A percentile compares a stretch with the other conserved stretches of the same genome.
Conservation (phyloP, 2,113 vertebrate genomes). For the Oceanodroma tethys region DNA sequence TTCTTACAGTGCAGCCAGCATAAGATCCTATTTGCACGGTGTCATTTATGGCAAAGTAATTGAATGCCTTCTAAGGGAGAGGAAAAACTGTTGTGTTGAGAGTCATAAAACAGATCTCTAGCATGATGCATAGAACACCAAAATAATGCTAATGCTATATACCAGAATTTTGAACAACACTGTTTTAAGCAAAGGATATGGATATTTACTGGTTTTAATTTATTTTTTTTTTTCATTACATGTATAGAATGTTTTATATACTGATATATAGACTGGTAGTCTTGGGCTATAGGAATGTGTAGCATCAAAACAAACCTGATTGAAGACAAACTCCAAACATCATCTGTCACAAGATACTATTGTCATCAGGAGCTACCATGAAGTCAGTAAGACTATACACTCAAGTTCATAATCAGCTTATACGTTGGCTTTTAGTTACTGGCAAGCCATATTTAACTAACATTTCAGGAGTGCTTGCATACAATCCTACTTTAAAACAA, state of each 20-base stretch:
- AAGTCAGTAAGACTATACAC: background rate
- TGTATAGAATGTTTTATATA: background rate
- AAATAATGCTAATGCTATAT: background rate
- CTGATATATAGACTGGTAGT: background rate
- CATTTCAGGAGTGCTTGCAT: background rate
- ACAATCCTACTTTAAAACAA: background rate
- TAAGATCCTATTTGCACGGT: background rate
- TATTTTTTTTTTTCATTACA: background rate
- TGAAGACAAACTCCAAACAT: background rate
- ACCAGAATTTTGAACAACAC: background rate
- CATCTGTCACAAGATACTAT: background rate
- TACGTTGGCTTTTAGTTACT: background rate
- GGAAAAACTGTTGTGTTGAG: background rate
- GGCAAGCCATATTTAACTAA: background rate
- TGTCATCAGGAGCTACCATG: background rate
- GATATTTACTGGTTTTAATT: background rate
- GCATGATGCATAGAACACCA: background rate
- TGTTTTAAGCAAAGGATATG: background rate
- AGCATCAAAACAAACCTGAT: background rate
- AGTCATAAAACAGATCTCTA: background rate
- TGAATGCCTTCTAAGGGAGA: background rate
- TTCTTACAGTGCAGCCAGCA: background rate
- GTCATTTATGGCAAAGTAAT: background rate
- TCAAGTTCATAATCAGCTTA: background rate
- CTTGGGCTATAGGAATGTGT: background rate